phyloP scores from a whole-genome alignment of 1,140 invertebrate genomes.

The Drosophila sulfurigaster region DNA sequence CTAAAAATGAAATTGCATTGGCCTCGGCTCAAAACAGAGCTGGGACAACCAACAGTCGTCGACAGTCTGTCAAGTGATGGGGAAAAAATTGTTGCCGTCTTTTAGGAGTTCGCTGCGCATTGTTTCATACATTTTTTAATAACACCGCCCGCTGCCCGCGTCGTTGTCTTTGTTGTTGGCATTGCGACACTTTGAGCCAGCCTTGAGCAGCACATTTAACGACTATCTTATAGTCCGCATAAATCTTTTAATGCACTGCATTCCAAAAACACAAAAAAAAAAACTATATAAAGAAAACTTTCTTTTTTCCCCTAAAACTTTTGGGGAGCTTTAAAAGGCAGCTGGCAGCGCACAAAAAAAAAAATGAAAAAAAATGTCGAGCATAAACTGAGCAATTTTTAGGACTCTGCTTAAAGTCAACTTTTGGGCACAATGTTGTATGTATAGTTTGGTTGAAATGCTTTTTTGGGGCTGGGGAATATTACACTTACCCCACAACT shows the following conservation, averaged over 20 bases:
- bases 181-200: constrained; percentile 23
- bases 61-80: constrained; percentile 2
- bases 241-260: constrained; percentile 24
- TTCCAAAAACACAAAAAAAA: not conserved
- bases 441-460: not conserved
- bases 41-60: not conserved
- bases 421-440: constrained; percentile 2
- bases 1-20: constrained; percentile 32
- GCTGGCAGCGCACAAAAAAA: too few relatives aligned
- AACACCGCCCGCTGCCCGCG: not conserved
- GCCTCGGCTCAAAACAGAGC: not conserved
- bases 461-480: not conserved
- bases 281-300: constrained; percentile 5
- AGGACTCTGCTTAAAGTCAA: constrained; percentile 11
- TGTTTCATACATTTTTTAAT: constrained; percentile 32
- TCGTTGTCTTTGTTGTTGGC: not conserved
- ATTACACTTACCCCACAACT: constrained; percentile 24
- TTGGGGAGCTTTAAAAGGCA: constrained; percentile 16
- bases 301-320: not conserved
- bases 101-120: constrained; percentile 19
- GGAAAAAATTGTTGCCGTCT: constrained; percentile 20
- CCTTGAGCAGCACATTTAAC: constrained; percentile 22
- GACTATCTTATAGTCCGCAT: constrained; percentile 26
- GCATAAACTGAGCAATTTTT: constrained; percentile 12
- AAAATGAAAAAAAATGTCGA: not conserved